Base-by-base conservation (phyloP, 2,113 vertebrate genomes). In the Zapornia atra region DNA sequence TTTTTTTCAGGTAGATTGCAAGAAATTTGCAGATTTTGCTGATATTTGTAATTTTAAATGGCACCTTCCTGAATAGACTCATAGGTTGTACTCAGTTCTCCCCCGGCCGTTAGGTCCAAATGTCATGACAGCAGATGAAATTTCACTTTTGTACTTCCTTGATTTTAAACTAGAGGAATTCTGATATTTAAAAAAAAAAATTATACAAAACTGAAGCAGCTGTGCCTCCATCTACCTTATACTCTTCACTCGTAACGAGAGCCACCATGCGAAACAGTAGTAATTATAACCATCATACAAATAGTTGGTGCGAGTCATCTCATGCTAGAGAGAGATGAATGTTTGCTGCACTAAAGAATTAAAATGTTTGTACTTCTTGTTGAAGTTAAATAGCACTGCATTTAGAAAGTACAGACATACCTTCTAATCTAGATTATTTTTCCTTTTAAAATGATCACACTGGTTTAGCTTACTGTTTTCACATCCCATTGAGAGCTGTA, bases 391-490 rank as follows among this genome's bases (percentile, higher is more conserved):
- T 82, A 87, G 24, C 31, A 31, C 14, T 44, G 53, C 57, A 36
- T 82, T 70, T 77, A 70, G 60, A 71, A 96, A 87, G 42, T 72
- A 70, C 53, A 60, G 61, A 22, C n/a, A 4, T 46, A 40, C 31
- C 28, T 64, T 46, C 40, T 76, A 72, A 54, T 76, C 25, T 42
- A 70, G 48, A 48, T 82, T 88, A 34, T 36, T 61, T 94, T 85
- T 92, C 25, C 42, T 94, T 94, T 91, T 81, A 44, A 83, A 91
- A 71, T 33, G 38, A 56, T 86, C 48, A 6, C 3, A 13, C 72
- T 69, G 61, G 6, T 93, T 92, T 92, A 94, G 56, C 59, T 96
- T 44, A 61, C 57, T 54, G n/a, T 82, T 86, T 87, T 91, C 68
- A 21, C 12, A 6, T 90, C 94, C 48, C 36, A 13, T 25, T 82